phyloP scores from a whole-genome alignment of 1,140 invertebrate genomes.

The Hylyphantes graminicola region DNA sequence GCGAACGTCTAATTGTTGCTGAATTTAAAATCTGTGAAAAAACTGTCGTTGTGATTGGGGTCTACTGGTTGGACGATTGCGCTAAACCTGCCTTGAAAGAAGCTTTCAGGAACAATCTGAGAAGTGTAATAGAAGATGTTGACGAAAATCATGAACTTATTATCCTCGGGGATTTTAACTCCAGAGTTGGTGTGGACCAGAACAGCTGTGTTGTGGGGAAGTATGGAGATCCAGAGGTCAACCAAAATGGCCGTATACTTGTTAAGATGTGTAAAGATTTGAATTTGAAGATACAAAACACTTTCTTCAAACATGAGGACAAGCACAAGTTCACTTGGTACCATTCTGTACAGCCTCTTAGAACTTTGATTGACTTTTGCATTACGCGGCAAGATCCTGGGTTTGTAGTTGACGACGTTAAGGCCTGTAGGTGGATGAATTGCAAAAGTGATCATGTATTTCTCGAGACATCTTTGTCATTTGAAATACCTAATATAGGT shows the following conservation, averaged over 20 bases:
- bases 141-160: conserved; percentile 2
- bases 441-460: conserved; percentile 29
- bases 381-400: conserved; percentile 19
- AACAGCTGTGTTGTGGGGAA: conserved; percentile 9
- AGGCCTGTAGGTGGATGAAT: conserved; percentile 37
- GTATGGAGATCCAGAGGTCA: conserved; percentile 7
- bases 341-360: not conserved
- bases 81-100: not conserved
- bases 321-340: conserved; percentile 35
- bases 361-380: conserved; percentile 17
- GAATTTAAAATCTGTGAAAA: not conserved
- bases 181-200: not conserved
- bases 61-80: conserved; percentile 6
- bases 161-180: conserved; percentile 30
- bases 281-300: conserved; percentile 22
- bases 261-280: conserved; percentile 1
- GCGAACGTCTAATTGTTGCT: conserved; percentile 9
- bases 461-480: not conserved
- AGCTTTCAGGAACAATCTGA: not conserved
- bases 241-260: conserved; percentile 19
- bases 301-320: conserved; percentile 33
- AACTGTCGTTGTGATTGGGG: conserved; percentile 10
- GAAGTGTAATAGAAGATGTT: not conserved
- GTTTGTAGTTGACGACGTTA: conserved; percentile 2
- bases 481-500: not conserved